Percentiles rank a stretch among this genome's conserved stretches.
These are phyloP conservation scores for Thinocorus orbignyianus DNA, from an alignment of 2,113 vertebrate species.

Conservation along the genomic window DNA sequence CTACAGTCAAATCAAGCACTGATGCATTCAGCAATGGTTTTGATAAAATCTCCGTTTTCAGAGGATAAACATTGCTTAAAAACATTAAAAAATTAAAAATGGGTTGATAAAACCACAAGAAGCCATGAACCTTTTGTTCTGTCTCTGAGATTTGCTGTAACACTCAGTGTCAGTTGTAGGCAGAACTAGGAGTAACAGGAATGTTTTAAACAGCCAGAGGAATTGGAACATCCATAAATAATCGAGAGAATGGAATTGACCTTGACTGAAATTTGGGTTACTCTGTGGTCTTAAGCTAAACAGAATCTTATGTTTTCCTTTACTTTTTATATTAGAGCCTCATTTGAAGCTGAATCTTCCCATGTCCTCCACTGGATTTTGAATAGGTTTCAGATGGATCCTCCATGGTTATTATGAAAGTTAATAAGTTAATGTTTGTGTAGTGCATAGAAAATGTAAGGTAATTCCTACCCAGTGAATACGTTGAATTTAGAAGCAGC, in stretches of 20 bases:
- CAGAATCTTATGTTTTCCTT: not conserved
- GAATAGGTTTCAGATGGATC: not conserved
- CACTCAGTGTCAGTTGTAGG: not conserved
- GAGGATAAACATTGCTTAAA: not conserved
- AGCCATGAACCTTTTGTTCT: not conserved
- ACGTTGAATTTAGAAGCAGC: not conserved
- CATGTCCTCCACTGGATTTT: not conserved
- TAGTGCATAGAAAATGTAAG: not conserved
- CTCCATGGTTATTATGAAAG: not conserved
- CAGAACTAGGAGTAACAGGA: slow-evolving; percentile 15
- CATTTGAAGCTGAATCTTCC: not conserved
- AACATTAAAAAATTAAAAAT: not conserved
- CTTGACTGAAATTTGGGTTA: not conserved
- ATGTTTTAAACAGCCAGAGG: not conserved
- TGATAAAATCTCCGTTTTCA: not conserved
- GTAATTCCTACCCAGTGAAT: not conserved
- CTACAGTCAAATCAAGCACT: not conserved
- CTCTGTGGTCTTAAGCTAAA: not conserved
- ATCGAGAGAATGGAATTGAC: not conserved
- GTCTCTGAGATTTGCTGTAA: not conserved
- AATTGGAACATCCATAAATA: not conserved
- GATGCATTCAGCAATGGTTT: not conserved
- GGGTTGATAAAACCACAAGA: not conserved
- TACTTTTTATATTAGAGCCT: not conserved
- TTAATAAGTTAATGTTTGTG: slow-evolving; percentile 9